Percentiles rank a stretch among this genome's conserved stretches.
These are phyloP conservation scores for Urophycis tenuis DNA, from an alignment of 2,797 vertebrate genomes.

Conservation along the genomic window DNA sequence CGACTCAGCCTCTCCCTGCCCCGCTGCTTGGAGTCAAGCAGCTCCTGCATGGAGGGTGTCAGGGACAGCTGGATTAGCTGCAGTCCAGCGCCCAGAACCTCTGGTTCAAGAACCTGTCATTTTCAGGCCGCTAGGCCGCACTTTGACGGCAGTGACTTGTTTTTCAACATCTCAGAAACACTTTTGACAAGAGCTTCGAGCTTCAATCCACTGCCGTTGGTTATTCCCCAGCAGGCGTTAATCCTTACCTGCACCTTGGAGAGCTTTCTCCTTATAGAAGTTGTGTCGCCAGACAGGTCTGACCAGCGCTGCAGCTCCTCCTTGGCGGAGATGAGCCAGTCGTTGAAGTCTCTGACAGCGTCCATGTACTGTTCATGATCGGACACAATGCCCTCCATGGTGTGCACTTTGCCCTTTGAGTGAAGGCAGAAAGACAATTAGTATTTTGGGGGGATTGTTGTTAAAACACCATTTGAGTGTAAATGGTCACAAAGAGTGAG, in stretches of 20 bases:
- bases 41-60: slow-evolving; percentile 79
- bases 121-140: background rate
- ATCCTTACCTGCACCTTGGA: slow-evolving; percentile 82
- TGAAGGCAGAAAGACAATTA: background rate
- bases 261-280: slow-evolving; percentile 81
- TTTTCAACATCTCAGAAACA: too few species aligned
- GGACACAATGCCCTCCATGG: slow-evolving; percentile 82
- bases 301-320: slow-evolving; percentile 97
- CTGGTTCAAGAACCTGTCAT: background rate
- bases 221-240: slow-evolving; percentile 25
- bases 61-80: background rate
- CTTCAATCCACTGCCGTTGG: background rate
- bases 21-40: slow-evolving; percentile 83
- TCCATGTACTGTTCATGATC: slow-evolving; percentile 90
- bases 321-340: slow-evolving; percentile 94
- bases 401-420: slow-evolving; percentile 85
- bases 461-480: background rate
- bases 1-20: slow-evolving; percentile 81
- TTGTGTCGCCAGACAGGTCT: slow-evolving; percentile 83
- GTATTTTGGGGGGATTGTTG: background rate
- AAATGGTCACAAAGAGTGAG: background rate
- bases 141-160: background rate
- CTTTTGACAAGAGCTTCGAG: background rate
- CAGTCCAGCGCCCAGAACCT: background rate
- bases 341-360: slow-evolving; percentile 88